A percentile compares a stretch with the other conserved stretches of the same genome.
Conservation (phyloP, 2,113 vertebrate species). For the Melanocharis versteri region DNA sequence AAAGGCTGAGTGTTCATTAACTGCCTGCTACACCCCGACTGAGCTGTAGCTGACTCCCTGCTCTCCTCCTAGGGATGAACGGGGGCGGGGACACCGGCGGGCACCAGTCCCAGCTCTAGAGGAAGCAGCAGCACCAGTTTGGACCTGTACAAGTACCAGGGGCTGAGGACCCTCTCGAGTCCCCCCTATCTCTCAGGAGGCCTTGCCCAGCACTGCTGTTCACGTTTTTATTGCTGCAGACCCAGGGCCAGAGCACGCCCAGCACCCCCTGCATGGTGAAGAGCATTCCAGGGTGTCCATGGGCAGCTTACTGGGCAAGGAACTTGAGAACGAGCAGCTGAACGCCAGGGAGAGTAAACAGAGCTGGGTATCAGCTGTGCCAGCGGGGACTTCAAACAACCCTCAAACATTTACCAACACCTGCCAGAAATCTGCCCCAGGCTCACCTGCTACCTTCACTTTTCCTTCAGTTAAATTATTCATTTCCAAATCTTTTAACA, state of each 20-base stretch:
- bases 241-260: not conserved
- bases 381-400: not conserved
- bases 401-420: not conserved
- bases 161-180: not conserved
- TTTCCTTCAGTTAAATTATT: not conserved
- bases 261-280: fast-evolving
- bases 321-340: not conserved
- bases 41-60: not conserved
- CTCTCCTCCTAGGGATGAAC: not conserved
- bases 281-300: not conserved
- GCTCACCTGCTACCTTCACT: not conserved
- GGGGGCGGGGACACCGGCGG: not conserved
- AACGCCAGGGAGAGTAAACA: not conserved
- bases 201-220: not conserved
- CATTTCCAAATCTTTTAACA: not conserved
- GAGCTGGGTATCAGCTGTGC: not conserved
- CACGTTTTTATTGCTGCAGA: not conserved
- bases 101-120: not conserved
- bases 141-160: not conserved
- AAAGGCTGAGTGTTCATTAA: not conserved
- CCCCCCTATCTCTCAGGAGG: too few relatives aligned
- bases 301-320: not conserved
- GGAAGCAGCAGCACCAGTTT: not conserved
- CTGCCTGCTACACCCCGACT: not conserved
- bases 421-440: not conserved